phyloP scores from a whole-genome alignment of 1,140 invertebrate genomes.

The Vanessa atalanta region DNA sequence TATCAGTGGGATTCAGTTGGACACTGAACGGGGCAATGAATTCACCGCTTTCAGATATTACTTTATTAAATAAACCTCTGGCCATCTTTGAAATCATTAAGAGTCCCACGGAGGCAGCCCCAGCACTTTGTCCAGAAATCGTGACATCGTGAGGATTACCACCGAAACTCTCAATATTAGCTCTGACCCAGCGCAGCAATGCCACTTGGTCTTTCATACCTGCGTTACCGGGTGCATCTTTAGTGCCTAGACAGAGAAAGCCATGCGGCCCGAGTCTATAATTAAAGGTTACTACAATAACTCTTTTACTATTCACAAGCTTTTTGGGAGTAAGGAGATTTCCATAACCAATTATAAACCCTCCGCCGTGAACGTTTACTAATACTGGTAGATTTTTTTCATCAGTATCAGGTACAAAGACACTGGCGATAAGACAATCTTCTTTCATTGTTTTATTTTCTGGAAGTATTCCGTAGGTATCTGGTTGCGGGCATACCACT shows the following conservation, averaged over 20 bases:
- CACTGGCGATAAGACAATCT: neutral
- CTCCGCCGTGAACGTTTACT: conserved; percentile 47
- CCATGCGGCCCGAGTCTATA: conserved; percentile 54
- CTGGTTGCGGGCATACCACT: neutral
- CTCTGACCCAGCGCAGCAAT: conserved; percentile 52
- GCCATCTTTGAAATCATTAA: conserved; percentile 51
- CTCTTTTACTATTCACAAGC: conserved; percentile 42
- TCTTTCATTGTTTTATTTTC: neutral
- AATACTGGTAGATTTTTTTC: neutral
- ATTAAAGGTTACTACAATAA: conserved; percentile 52
- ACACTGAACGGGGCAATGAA: conserved; percentile 43
- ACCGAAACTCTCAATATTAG: conserved; percentile 56
- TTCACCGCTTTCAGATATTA: conserved; percentile 58
- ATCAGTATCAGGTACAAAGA: neutral
- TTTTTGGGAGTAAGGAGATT: conserved; percentile 40
- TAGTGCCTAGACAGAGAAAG: conserved; percentile 52
- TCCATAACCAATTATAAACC: conserved; percentile 44
- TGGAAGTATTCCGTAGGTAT: neutral
- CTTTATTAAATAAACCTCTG: conserved; percentile 59
- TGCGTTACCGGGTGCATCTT: conserved; percentile 52
- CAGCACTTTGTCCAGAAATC: conserved; percentile 54
- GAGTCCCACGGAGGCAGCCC: conserved; percentile 47
- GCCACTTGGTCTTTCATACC: conserved; percentile 60
- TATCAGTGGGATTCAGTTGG: conserved; percentile 52
- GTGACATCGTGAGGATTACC: conserved; percentile 61